Evolutionary conservation across 1,140 invertebrate genomes (phyloP).

Genomic region (Lepidostoma basale): DNA sequence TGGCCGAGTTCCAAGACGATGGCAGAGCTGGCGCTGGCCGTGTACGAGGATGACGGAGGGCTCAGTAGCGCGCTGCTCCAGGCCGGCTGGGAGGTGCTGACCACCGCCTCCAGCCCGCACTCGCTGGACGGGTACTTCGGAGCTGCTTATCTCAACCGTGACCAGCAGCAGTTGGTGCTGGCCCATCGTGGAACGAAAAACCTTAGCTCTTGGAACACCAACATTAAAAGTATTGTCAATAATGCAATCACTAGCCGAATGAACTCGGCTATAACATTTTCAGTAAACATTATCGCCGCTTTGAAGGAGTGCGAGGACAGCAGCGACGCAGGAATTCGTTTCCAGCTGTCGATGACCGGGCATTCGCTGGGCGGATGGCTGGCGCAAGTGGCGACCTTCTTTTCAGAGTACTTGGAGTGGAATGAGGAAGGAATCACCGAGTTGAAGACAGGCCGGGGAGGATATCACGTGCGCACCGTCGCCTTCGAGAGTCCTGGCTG

Average conservation of each 20-base stretch:
- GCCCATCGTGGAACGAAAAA: neutral
- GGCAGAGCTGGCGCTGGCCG: too few species aligned
- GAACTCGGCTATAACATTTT: neutral
- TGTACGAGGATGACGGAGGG: too few species aligned
- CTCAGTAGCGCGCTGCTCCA: neutral
- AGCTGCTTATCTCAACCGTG: neutral
- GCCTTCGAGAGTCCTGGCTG: neutral
- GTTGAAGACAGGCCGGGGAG: neutral
- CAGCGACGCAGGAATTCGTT: neutral
- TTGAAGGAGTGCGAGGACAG: neutral
- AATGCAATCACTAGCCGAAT: neutral
- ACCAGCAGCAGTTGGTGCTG: neutral
- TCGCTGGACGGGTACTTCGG: neutral
- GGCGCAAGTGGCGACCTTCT: neutral
- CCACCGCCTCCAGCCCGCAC: neutral
- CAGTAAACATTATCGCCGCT: neutral
- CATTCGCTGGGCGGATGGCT: constrained; percentile 2
- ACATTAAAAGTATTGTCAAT: neutral
- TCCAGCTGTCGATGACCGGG: neutral
- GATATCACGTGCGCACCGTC: neutral
- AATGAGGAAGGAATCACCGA: neutral
- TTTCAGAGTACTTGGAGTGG: neutral
- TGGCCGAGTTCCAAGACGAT: too few species aligned
- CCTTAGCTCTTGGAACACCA: neutral
- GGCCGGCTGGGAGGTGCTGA: neutral